Percentiles rank a stretch among this genome's conserved stretches.
Evolutionary conservation across 1,140 invertebrate species (phyloP).

Genomic region (Danaus plexippus): DNA sequence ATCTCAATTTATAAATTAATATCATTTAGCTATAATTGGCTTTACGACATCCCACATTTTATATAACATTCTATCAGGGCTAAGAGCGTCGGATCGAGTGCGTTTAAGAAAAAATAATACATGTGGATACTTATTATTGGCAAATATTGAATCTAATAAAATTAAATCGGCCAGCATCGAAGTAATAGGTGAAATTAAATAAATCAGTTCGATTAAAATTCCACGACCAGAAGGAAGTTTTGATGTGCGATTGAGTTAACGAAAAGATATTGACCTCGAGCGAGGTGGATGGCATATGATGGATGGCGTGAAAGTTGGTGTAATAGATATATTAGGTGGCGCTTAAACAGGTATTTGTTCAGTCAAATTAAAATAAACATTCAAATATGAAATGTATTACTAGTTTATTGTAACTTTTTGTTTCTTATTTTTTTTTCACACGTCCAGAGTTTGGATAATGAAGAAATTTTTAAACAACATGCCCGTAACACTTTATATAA

Average conservation of each 20-base stretch:
- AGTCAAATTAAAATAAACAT: no score
- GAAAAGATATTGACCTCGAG: constrained; percentile 62
- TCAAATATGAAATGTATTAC: no score
- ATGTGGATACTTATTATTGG: neutral
- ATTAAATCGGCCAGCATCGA: constrained; percentile 25
- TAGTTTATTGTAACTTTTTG: no score
- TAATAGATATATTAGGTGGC: constrained; percentile 47
- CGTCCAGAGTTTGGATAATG: no score
- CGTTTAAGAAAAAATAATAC: neutral
- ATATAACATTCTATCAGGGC: constrained; percentile 9
- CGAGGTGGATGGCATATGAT: constrained; percentile 57
- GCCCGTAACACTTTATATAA: no score
- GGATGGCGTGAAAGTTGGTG: constrained; percentile 45
- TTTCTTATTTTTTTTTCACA: no score
- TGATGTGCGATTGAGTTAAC: constrained; percentile 43
- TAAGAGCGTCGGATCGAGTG: neutral
- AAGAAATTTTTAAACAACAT: no score
- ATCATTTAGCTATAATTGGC: constrained; percentile 53
- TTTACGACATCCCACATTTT: constrained; percentile 32
- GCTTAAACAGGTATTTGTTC: constrained; percentile 28
- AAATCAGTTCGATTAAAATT: constrained; percentile 58
- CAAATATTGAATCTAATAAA: constrained; percentile 26
- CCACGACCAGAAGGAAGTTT: constrained; percentile 31
- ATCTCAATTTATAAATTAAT: constrained; percentile 56
- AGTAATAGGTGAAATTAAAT: constrained; percentile 33